Conservation (phyloP, 2,113 vertebrate genomes). For the Ammodytes dubius region DNA sequence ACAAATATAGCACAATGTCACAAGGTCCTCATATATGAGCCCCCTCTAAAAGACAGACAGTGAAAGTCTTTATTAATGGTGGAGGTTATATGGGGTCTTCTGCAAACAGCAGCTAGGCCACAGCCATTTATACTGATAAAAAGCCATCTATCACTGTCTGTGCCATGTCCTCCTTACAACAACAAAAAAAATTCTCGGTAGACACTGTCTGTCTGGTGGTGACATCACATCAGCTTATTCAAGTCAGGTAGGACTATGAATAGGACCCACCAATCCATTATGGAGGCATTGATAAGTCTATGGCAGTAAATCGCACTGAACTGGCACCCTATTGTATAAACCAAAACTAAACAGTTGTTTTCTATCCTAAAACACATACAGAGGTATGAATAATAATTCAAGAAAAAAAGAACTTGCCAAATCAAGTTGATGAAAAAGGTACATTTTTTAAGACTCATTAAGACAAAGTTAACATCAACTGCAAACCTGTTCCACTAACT, state of each 20-base stretch:
- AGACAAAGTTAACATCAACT: background rate
- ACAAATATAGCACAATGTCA: slow-evolving; percentile 66
- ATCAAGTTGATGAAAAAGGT: background rate
- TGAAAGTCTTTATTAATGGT: slow-evolving; percentile 37
- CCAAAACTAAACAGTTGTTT: background rate
- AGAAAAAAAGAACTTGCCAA: background rate
- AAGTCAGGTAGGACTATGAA: background rate
- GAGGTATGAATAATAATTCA: too few relatives aligned
- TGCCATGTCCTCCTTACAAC: slow-evolving; percentile 26
- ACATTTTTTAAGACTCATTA: background rate
- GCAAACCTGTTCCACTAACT: background rate
- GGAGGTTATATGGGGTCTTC: slow-evolving; percentile 23
- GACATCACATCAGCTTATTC: slow-evolving; percentile 19
- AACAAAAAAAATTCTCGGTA: slow-evolving; percentile 26
- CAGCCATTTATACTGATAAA: slow-evolving; percentile 45
- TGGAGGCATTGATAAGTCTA: background rate
- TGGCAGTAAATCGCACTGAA: background rate
- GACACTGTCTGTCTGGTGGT: background rate
- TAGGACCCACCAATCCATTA: background rate
- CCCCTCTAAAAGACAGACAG: background rate
- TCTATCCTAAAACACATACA: background rate
- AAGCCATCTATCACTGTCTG: slow-evolving; percentile 26
- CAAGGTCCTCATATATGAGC: slow-evolving; percentile 27
- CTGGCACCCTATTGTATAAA: background rate
- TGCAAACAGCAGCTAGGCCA: slow-evolving; percentile 36